phyloP scores from a whole-genome alignment of 2,113 vertebrate genomes.

The cattle (Bos taurus) region ARS-UCD2.0 NC_037338.1:18349001-18349500 shows the following conservation, averaged over 20 bases:
- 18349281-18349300: not conserved
- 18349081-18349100: not conserved
- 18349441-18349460: not conserved
- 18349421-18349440: rapidly evolving
- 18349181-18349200: not conserved
- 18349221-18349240: not conserved
- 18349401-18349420: not conserved
- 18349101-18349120: not conserved
- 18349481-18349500: not conserved
- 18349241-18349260: not conserved
- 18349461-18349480: not conserved
- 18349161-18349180: not conserved
- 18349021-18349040: not conserved
- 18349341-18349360: not conserved
- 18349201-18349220: not conserved
- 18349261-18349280: not conserved
- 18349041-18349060: not conserved
- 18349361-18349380: not conserved
- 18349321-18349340: not conserved
- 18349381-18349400: not conserved
- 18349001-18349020: not conserved
- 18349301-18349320: not conserved
- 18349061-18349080: not conserved
- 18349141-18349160: not conserved
- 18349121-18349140: not conserved